A percentile compares a stretch with the other conserved stretches of the same genome.
These are phyloP conservation scores for Tromatobia lineatoria DNA, from an alignment of 2,888 invertebrate genomes.

Conservation along the genomic window DNA sequence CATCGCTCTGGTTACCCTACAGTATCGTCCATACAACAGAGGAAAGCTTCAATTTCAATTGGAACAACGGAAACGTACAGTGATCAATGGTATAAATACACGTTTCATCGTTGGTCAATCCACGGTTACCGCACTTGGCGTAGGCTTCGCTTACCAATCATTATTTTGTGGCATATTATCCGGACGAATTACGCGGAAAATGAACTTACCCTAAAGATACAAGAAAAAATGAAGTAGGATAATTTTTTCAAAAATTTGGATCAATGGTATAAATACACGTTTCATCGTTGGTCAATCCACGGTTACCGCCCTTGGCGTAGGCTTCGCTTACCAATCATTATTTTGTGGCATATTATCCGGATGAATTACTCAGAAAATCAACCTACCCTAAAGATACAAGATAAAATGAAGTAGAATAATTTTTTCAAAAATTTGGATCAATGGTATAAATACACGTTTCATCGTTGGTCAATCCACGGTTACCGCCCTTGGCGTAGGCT, in stretches of 20 bases:
- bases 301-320: not conserved
- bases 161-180: no score
- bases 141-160: not conserved
- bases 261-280: constrained; percentile 32
- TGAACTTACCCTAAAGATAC: no score
- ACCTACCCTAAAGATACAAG: no score
- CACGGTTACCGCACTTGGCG: not conserved
- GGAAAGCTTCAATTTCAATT: constrained; percentile 29
- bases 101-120: constrained; percentile 12
- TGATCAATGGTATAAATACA: constrained; percentile 26
- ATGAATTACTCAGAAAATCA: no score
- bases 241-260: not conserved
- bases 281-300: not conserved
- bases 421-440: not conserved
- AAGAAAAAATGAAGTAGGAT: no score
- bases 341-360: no score
- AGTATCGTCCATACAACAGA: not conserved
- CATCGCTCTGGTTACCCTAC: constrained; percentile 31
- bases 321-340: not conserved
- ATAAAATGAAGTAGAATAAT: no score
- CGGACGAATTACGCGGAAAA: no score
- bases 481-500: not conserved
- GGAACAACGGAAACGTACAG: constrained; percentile 14
- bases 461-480: not conserved
- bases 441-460: constrained; percentile 32